Conservation (phyloP, 2,888 invertebrate species). For the Diaphora mendica region DNA sequence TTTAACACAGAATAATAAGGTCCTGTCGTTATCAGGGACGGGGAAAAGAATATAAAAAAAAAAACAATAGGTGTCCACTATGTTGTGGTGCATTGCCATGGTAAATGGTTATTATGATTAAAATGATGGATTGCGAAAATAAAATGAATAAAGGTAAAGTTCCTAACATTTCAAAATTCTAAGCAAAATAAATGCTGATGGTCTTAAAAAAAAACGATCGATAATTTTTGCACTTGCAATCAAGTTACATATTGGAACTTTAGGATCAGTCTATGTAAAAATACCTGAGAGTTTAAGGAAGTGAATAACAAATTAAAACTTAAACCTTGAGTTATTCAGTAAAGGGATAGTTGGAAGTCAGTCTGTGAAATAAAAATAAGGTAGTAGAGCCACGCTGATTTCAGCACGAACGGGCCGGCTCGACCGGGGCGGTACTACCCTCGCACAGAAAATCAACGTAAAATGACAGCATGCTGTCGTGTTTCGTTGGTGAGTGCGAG, state of each 20-base stretch:
- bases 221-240: too few species aligned
- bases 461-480: too few species aligned
- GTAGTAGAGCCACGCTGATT: too few species aligned
- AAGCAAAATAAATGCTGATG: neutral
- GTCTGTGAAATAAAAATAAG: neutral
- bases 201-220: too few species aligned
- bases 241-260: neutral
- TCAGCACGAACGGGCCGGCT: too few species aligned
- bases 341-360: conserved; percentile 1
- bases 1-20: too few species aligned
- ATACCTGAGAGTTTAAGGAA: neutral
- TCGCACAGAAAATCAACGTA: too few species aligned
- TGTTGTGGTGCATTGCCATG: neutral
- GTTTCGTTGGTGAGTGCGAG: too few species aligned
- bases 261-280: neutral
- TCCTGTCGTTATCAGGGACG: too few species aligned
- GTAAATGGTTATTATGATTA: neutral
- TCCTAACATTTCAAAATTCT: neutral
- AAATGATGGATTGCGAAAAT: neutral
- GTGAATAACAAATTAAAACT: neutral
- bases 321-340: conserved; percentile 2
- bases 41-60: too few species aligned
- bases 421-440: too few species aligned
- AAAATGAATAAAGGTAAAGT: neutral
- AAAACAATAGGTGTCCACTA: too few species aligned